These are phyloP conservation scores for Chelmon rostratus DNA, from an alignment of 2,797 vertebrate genomes.

Conservation along the genomic window DNA sequence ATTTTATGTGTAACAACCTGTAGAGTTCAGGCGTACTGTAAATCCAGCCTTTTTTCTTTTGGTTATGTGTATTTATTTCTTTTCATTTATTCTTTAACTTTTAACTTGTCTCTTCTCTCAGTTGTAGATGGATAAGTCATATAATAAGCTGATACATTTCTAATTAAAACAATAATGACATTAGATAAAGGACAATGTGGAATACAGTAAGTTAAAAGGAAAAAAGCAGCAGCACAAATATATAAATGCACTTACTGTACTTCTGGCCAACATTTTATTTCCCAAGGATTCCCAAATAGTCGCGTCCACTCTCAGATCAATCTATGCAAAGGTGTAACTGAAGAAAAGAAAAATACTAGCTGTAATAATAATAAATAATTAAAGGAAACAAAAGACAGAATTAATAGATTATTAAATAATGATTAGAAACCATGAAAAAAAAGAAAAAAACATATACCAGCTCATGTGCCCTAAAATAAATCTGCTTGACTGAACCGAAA, in stretches of 20 bases:
- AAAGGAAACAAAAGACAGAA: too few species aligned
- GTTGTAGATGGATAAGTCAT: neutral
- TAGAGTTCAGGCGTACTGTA: neutral
- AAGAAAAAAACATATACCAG: neutral
- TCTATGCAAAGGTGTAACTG: neutral
- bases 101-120: neutral
- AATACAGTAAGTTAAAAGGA: neutral
- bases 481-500: neutral
- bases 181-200: neutral
- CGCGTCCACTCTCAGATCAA: neutral
- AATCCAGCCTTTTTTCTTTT: neutral
- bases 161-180: neutral
- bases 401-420: too few species aligned
- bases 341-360: neutral
- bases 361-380: neutral
- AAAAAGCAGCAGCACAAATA: neutral
- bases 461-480: neutral
- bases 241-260: neutral
- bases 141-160: neutral
- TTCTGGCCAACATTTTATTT: neutral
- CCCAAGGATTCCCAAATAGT: neutral
- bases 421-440: too few species aligned
- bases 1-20: slow-evolving; percentile 26
- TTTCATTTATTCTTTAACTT: neutral
- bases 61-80: neutral